Conservation (phyloP, 2,888 invertebrate genomes). For the Caenorhabditis becei region DNA sequence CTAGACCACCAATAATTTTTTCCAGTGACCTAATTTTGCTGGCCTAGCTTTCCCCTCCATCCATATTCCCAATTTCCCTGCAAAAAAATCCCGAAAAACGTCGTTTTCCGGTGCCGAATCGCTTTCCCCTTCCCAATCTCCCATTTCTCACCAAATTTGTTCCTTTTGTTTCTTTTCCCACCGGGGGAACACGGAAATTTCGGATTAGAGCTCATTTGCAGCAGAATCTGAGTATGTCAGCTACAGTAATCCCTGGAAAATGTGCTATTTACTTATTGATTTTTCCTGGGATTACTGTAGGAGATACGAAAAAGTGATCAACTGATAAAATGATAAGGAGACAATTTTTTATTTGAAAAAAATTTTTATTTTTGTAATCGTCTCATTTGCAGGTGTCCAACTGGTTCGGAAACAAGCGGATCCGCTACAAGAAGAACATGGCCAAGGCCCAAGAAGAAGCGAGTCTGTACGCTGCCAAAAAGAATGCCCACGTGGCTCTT, state of each 20-base stretch:
- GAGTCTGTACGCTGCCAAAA: conserved; percentile 98
- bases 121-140: background rate
- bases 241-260: too few relatives aligned
- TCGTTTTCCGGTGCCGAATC: conserved; percentile 33
- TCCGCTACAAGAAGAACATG: conserved; percentile 99
- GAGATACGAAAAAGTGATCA: too few relatives aligned
- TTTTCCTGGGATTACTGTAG: too few relatives aligned
- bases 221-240: too few relatives aligned
- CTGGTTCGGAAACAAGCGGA: conserved; percentile 99
- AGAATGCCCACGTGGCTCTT: conserved; percentile 85
- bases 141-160: conserved; percentile 2
- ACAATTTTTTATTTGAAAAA: background rate
- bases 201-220: conserved; percentile 8
- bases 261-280: too few relatives aligned
- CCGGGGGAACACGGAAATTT: background rate
- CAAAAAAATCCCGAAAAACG: conserved; percentile 18
- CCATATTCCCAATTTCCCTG: background rate
- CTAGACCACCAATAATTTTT: too few relatives aligned
- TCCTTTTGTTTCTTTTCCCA: conserved; percentile 19
- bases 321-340: too few relatives aligned
- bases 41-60: too few relatives aligned
- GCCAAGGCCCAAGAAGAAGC: conserved; percentile 99
- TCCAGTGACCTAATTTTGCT: too few relatives aligned
- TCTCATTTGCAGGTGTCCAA: conserved; percentile 86
- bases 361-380: background rate